phyloP scores from a whole-genome alignment of 1,140 invertebrate species.

The Drosophila nikananu region DNA sequence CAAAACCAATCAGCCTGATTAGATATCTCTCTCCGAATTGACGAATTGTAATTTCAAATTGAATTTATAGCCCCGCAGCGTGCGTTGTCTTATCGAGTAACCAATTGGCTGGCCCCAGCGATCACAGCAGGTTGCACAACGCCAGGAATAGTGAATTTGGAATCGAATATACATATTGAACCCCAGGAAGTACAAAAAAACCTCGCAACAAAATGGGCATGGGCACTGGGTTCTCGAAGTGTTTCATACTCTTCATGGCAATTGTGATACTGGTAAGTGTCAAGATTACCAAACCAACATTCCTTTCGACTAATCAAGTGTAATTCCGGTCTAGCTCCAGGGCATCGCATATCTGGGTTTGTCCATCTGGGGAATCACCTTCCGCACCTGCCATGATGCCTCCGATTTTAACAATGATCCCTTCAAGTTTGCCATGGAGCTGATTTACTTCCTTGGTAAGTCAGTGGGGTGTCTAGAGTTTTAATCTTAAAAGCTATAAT shows the following conservation, averaged over 20 bases:
- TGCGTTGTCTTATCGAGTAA: constrained; percentile 59
- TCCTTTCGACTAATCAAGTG: constrained; percentile 7
- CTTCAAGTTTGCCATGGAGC: constrained; percentile 69
- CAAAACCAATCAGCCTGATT: constrained; percentile 71
- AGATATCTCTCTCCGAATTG: constrained; percentile 52
- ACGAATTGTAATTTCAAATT: constrained; percentile 71
- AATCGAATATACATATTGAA: not conserved
- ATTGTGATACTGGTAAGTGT: constrained; percentile 78
- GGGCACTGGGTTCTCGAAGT: constrained; percentile 79
- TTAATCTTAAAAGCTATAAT: constrained; percentile 11
- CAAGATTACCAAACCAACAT: constrained; percentile 6
- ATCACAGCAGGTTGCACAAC: constrained; percentile 57
- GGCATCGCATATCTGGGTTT: constrained; percentile 65
- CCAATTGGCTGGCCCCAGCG: constrained; percentile 49
- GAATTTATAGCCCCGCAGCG: constrained; percentile 59
- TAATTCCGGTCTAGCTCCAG: constrained; percentile 45
- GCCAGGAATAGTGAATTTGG: constrained; percentile 6
- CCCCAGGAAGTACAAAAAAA: constrained; percentile 1
- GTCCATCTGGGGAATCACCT: constrained; percentile 73
- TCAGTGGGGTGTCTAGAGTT: not conserved
- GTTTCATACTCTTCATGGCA: constrained; percentile 82
- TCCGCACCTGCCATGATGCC: constrained; percentile 40
- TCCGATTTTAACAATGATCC: constrained; percentile 54
- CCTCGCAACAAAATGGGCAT: constrained; percentile 53
- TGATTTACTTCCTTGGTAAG: constrained; percentile 74